phyloP scores from a whole-genome alignment of 2,888 invertebrate species.

The Ethmia dodecea region DNA sequence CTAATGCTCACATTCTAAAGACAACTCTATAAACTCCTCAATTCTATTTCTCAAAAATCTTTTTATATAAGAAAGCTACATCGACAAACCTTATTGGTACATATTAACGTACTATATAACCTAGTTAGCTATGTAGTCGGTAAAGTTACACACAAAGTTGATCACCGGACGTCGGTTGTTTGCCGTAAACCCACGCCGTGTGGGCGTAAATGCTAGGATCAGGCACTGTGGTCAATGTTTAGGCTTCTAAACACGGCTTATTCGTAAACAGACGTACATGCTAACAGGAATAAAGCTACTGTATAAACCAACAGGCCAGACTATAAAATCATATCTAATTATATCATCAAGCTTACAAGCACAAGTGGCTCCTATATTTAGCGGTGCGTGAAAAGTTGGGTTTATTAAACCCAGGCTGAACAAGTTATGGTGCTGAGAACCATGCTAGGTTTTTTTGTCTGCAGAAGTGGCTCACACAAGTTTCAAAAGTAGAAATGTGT shows the following conservation, averaged over 20 bases:
- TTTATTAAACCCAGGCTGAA: conserved; percentile 31
- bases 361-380: conserved; percentile 54
- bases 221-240: conserved; percentile 18
- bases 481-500: too few species aligned
- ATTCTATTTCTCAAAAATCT: too few species aligned
- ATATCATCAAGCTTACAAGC: conserved; percentile 37
- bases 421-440: conserved; percentile 5
- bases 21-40: too few species aligned
- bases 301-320: conserved; percentile 14
- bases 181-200: conserved; percentile 57
- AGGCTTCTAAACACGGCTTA: conserved; percentile 15
- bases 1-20: too few species aligned
- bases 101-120: too few species aligned
- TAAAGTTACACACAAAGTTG: conserved; percentile 32
- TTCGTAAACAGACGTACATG: conserved; percentile 6
- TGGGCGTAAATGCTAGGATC: conserved; percentile 31
- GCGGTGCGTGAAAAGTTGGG: conserved; percentile 41
- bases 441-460: conserved; percentile 7
- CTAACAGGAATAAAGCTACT: conserved; percentile 11
- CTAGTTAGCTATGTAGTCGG: conserved; percentile 33
- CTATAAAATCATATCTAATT: conserved; percentile 40
- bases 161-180: conserved; percentile 66
- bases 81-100: too few species aligned
- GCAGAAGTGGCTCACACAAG: too few species aligned
- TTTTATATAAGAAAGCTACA: too few species aligned